Conservation (phyloP, 2,113 vertebrate species). For the Climacteris rufus region DNA sequence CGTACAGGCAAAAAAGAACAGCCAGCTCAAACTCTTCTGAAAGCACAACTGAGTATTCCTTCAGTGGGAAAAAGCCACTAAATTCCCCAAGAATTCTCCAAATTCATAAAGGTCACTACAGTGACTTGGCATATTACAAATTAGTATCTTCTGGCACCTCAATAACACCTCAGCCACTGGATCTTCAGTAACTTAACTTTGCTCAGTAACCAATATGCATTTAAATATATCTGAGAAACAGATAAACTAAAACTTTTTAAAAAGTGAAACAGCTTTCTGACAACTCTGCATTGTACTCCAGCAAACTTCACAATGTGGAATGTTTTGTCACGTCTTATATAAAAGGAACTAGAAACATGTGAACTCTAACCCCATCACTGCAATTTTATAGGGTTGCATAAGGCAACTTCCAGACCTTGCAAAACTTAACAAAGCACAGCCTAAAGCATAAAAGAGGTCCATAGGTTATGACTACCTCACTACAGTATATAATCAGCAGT, state of each 20-base stretch:
- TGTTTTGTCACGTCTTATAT: neutral
- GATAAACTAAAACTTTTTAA: neutral
- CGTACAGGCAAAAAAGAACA: neutral
- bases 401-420: neutral
- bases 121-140: neutral
- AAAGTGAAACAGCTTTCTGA: neutral
- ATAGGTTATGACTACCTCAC: rapidly evolving
- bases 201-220: neutral
- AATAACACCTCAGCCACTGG: neutral
- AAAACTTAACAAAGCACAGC: neutral
- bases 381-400: neutral
- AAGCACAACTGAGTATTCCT: rapidly evolving
- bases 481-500: neutral
- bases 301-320: neutral
- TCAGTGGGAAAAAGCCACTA: rapidly evolving
- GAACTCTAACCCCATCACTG: neutral
- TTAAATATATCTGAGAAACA: neutral
- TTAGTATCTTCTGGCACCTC: neutral
- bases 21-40: neutral
- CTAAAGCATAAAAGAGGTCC: neutral
- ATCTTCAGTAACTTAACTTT: neutral
- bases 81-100: neutral
- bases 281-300: neutral
- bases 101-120: neutral
- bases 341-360: neutral